Conservation (phyloP, 2,113 vertebrate genomes). For the Aegithalos caudatus region DNA sequence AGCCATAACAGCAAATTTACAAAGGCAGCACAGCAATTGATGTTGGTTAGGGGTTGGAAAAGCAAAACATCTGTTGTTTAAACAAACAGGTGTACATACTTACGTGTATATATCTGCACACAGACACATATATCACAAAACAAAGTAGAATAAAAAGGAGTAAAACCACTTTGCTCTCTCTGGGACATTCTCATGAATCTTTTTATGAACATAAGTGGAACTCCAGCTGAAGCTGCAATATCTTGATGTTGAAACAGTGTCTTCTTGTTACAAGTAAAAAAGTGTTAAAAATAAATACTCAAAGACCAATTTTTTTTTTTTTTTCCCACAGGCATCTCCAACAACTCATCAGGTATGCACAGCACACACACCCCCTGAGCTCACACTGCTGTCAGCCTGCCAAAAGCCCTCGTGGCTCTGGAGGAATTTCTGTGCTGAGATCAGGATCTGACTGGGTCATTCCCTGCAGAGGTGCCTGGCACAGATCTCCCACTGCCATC, state of each 20-base stretch:
- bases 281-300: not conserved
- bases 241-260: not conserved
- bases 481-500: not conserved
- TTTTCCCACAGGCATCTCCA: not conserved
- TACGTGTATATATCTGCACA: not conserved
- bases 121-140: not conserved
- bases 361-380: conserved; percentile 9
- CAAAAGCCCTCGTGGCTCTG: not conserved
- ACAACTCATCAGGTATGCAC: conserved; percentile 51
- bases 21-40: not conserved
- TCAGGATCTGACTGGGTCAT: not conserved
- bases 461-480: not conserved
- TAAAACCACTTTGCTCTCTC: not conserved
- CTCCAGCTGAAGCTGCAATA: not conserved
- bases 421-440: not conserved
- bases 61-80: not conserved
- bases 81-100: not conserved
- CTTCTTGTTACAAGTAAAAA: not conserved
- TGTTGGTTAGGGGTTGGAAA: not conserved
- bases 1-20: not conserved
- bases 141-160: not conserved
- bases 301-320: not conserved
- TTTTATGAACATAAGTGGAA: not conserved
- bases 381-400: not conserved
- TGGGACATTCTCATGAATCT: not conserved